Percentiles rank a stretch among this genome's conserved stretches.
Evolutionary conservation across 2,113 vertebrate genomes (phyloP).

Genomic region (Odocoileus virginianus): DNA sequence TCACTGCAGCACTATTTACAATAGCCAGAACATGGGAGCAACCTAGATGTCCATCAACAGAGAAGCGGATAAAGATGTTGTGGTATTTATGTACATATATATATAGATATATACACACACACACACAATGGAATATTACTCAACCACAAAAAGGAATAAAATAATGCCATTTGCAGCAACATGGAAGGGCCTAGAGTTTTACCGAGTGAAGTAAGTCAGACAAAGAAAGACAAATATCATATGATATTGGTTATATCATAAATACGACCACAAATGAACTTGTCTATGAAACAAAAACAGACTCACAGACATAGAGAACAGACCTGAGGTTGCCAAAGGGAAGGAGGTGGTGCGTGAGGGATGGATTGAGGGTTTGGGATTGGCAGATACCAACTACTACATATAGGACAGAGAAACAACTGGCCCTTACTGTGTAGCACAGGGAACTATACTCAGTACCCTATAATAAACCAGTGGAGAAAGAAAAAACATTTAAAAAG

Average conservation of each 20-base stretch:
- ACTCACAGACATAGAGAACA: neutral
- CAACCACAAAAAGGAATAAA: neutral
- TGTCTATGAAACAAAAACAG: neutral
- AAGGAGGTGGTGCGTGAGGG: neutral
- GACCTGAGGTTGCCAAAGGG: neutral
- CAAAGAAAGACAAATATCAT: neutral
- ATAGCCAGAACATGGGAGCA: neutral
- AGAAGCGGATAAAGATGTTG: neutral
- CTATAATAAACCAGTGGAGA: neutral
- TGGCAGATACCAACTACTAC: neutral
- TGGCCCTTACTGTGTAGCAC: neutral
- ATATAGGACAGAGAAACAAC: neutral
- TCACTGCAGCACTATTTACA: neutral
- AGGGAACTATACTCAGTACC: neutral
- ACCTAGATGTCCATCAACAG: neutral
- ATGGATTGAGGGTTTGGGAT: neutral
- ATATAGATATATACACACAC: neutral
- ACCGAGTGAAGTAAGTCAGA: neutral
- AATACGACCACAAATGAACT: neutral
- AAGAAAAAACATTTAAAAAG: neutral
- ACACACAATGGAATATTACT: neutral
- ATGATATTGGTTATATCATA: neutral
- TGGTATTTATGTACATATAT: neutral
- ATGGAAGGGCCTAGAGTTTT: neutral
- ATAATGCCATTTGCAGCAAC: neutral